phyloP scores from a whole-genome alignment of 1,140 invertebrate species.

The Drosophila arizonae region DNA sequence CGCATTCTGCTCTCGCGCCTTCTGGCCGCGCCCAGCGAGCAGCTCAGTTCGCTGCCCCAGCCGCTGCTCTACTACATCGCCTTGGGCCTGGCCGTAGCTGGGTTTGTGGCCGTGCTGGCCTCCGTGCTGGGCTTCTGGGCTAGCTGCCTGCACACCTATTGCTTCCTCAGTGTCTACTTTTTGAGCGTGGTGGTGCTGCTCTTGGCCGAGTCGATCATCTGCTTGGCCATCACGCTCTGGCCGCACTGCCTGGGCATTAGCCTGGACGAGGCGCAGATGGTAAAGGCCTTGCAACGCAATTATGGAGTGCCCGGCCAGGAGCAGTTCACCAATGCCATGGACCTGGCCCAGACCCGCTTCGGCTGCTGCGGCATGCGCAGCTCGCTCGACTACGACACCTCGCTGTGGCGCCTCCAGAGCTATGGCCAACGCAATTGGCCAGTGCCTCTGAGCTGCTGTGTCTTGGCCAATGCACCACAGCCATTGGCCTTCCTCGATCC shows the following conservation, averaged over 20 bases:
- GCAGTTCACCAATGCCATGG: slow-evolving; percentile 90
- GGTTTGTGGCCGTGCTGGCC: slow-evolving; percentile 86
- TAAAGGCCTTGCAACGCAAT: slow-evolving; percentile 88
- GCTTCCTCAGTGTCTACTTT: slow-evolving; percentile 89
- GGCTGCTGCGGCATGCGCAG: slow-evolving; percentile 92
- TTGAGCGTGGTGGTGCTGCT: slow-evolving; percentile 88
- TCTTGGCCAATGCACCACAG: slow-evolving; percentile 86
- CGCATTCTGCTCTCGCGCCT: slow-evolving; percentile 88
- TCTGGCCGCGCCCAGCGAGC: slow-evolving; percentile 84
- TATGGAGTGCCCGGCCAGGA: slow-evolving; percentile 89
- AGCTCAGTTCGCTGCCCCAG: slow-evolving; percentile 84
- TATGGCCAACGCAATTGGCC: slow-evolving; percentile 88
- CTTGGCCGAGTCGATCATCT: slow-evolving; percentile 88
- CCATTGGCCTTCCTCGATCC: slow-evolving; percentile 89
- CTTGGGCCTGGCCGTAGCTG: slow-evolving; percentile 86
- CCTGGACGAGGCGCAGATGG: slow-evolving; percentile 86
- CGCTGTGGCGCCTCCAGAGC: slow-evolving; percentile 90
- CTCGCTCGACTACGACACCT: slow-evolving; percentile 91
- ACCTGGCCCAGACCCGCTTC: slow-evolving; percentile 90
- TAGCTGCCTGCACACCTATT: slow-evolving; percentile 88
- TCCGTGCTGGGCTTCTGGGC: slow-evolving; percentile 91
- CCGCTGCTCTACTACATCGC: slow-evolving; percentile 90
- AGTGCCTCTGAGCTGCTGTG: slow-evolving; percentile 91
- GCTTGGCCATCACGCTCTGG: slow-evolving; percentile 89
- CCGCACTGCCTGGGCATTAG: slow-evolving; percentile 90